Conservation (phyloP, 2,888 invertebrate species). For the Conomelus anceps region DNA sequence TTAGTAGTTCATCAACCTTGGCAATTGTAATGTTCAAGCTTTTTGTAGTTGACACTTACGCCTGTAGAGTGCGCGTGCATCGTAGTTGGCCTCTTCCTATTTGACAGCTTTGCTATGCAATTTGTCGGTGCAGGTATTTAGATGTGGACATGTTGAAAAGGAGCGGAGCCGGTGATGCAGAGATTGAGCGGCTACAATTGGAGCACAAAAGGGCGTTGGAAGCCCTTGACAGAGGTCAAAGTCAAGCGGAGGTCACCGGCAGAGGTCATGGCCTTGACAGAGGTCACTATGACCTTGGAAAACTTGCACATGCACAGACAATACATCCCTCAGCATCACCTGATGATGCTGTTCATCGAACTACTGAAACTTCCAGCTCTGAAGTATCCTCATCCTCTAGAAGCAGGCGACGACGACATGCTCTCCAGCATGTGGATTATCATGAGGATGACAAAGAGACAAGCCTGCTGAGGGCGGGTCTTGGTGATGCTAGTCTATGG, state of each 20-base stretch:
- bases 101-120: neutral
- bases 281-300: neutral
- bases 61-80: neutral
- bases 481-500: conserved; percentile 49
- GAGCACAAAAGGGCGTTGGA: conserved; percentile 49
- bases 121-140: conserved; percentile 43
- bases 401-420: conserved; percentile 30
- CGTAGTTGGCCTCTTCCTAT: neutral
- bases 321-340: neutral
- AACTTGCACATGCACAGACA: neutral
- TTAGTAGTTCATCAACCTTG: neutral
- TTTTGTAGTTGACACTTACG: neutral
- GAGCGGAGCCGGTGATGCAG: conserved; percentile 37
- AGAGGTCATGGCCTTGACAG: neutral
- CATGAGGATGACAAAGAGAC: neutral
- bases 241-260: neutral
- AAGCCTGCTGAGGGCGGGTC: conserved; percentile 9
- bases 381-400: too few species aligned
- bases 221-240: neutral
- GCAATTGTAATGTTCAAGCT: neutral
- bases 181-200: conserved; percentile 22
- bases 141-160: conserved; percentile 57
- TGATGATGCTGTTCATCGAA: neutral
- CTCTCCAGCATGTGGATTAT: conserved; percentile 25
- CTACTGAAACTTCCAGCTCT: conserved; percentile 11